Percentiles rank a stretch among this genome's conserved stretches.
These are phyloP conservation scores for Eupeodes latifasciatus DNA, from an alignment of 2,888 invertebrate species.

Conservation along the genomic window DNA sequence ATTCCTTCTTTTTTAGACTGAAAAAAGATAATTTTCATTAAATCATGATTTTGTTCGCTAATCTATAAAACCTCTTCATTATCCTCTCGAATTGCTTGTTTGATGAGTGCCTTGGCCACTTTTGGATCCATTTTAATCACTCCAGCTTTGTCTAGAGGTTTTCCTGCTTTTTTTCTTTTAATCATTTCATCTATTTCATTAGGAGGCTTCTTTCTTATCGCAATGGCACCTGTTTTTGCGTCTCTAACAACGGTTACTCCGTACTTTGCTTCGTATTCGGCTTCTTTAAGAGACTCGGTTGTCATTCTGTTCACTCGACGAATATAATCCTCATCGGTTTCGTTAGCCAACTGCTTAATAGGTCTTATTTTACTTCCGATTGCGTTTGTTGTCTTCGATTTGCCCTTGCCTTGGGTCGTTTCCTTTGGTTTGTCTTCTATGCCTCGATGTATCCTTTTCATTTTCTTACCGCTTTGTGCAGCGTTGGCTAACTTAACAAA, in stretches of 20 bases:
- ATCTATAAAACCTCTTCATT: constrained; percentile 78
- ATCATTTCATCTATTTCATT: constrained; percentile 85
- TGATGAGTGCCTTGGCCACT: constrained; percentile 80
- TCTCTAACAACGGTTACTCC: constrained; percentile 86
- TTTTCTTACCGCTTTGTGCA: constrained; percentile 81
- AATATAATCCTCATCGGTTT: constrained; percentile 87
- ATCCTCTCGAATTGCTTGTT: constrained; percentile 81
- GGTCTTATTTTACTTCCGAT: constrained; percentile 84
- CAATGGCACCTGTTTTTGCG: constrained; percentile 84
- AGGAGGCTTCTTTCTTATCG: constrained; percentile 84
- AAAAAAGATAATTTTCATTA: background rate
- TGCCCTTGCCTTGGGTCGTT: constrained; percentile 21
- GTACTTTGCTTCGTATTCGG: constrained; percentile 87
- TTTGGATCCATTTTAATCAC: constrained; percentile 79
- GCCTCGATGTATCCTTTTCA: constrained; percentile 80
- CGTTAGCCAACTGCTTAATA: constrained; percentile 87
- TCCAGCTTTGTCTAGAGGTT: constrained; percentile 44
- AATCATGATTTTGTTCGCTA: background rate
- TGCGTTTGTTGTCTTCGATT: constrained; percentile 74
- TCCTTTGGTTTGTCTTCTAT: constrained; percentile 81
- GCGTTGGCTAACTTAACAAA: constrained; percentile 87
- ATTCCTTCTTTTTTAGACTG: constrained; percentile 78
- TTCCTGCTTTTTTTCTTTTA: constrained; percentile 80
- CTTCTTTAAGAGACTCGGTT: constrained; percentile 86
- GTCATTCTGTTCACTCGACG: constrained; percentile 88